Evolutionary conservation across 1,140 invertebrate species (phyloP).

Genomic region (Trachymyrmex septentrionalis): DNA sequence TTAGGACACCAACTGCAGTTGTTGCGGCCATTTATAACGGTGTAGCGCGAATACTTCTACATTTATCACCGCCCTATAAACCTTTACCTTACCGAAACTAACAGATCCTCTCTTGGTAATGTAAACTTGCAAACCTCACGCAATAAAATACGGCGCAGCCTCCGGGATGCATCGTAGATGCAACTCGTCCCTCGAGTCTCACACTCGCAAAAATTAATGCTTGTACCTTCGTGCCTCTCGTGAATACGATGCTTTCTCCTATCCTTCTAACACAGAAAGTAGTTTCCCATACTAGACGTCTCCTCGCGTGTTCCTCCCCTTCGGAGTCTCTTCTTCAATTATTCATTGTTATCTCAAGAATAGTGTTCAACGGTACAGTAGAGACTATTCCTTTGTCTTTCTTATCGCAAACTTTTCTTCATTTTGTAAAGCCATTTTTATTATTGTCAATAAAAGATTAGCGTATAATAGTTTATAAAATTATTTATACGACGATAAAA

Average conservation of each 20-base stretch:
- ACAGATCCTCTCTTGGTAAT: conserved; percentile 40
- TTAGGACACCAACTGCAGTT: conserved; percentile 51
- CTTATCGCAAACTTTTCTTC: not conserved
- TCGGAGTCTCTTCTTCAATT: conserved; percentile 48
- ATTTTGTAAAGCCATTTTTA: not conserved
- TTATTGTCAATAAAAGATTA: conserved; percentile 1
- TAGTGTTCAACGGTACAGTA: not conserved
- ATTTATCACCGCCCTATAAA: conserved; percentile 32
- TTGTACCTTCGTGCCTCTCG: conserved; percentile 17
- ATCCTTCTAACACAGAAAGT: conserved; percentile 5
- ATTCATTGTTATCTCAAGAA: conserved; percentile 51
- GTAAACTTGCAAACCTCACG: conserved; percentile 63
- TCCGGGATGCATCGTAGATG: conserved; percentile 35
- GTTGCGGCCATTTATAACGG: conserved; percentile 28
- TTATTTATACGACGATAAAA: too few relatives aligned
- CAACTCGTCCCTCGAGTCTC: conserved; percentile 63
- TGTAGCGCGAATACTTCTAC: conserved; percentile 11
- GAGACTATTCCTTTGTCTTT: conserved; percentile 10
- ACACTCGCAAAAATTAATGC: conserved; percentile 70
- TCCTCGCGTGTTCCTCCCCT: conserved; percentile 33
- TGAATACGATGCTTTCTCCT: not conserved
- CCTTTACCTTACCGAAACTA: conserved; percentile 45
- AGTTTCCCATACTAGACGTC: not conserved
- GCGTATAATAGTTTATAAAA: not conserved
- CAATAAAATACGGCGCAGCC: conserved; percentile 63